A percentile compares a stretch with the other conserved stretches of the same genome.
These are phyloP conservation scores for Poecilobothrus nobilitatus DNA, from an alignment of 2,888 invertebrate species.

Conservation along the genomic window DNA sequence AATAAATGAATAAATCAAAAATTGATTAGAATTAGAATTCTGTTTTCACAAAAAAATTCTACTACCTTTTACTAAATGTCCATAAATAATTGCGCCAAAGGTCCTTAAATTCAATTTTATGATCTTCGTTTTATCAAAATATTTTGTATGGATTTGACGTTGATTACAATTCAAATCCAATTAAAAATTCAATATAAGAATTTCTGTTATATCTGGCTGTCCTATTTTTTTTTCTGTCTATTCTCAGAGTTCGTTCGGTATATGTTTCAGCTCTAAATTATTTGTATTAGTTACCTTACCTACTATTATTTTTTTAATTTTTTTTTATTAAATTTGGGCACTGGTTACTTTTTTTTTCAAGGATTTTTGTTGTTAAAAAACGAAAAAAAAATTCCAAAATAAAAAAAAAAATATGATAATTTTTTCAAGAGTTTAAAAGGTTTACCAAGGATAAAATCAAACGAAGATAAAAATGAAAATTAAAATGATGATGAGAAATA, in stretches of 20 bases:
- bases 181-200: background rate
- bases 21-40: too few relatives aligned
- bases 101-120: too few relatives aligned
- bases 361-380: background rate
- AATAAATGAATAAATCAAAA: too few relatives aligned
- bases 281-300: too few relatives aligned
- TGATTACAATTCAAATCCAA: background rate
- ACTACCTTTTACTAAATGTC: too few relatives aligned
- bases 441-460: constrained; percentile 1
- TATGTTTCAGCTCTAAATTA: too few relatives aligned
- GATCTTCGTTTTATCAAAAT: background rate
- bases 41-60: too few relatives aligned
- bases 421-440: constrained; percentile 6
- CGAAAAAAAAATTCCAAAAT: background rate
- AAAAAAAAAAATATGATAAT: background rate
- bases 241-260: background rate
- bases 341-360: background rate
- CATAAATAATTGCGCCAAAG: too few relatives aligned
- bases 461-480: background rate
- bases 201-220: background rate
- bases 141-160: background rate
- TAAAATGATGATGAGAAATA: too few relatives aligned
- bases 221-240: background rate
- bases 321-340: background rate
- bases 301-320: too few relatives aligned